A percentile compares a stretch with the other conserved stretches of the same genome.
Evolutionary conservation across 1,140 invertebrate genomes (phyloP).

Genomic region (Berghia stephanieae): DNA sequence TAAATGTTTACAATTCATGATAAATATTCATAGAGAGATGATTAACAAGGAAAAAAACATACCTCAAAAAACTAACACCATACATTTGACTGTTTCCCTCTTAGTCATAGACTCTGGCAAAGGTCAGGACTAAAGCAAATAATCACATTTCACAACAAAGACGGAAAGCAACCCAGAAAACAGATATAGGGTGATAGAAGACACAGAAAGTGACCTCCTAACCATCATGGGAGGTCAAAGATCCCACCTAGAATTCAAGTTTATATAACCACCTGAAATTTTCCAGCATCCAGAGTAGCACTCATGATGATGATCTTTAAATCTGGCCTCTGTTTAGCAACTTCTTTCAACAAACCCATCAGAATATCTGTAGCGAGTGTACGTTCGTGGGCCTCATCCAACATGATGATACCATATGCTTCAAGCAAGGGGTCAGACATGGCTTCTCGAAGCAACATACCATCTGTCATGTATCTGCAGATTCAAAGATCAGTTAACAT

Average conservation of each 20-base stretch:
- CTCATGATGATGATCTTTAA: conserved; percentile 99
- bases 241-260: neutral
- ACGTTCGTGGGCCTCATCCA: conserved; percentile 99
- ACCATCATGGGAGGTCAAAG: too few species aligned
- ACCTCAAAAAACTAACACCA: too few species aligned
- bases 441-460: conserved; percentile 98
- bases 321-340: conserved; percentile 91
- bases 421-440: conserved; percentile 99
- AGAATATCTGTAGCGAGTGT: conserved; percentile 98
- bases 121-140: too few species aligned
- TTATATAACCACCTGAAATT: conserved; percentile 93
- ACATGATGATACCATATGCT: conserved; percentile 90
- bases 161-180: too few species aligned
- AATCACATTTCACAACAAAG: too few species aligned
- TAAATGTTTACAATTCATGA: too few species aligned
- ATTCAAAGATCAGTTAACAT: neutral
- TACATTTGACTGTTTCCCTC: too few species aligned
- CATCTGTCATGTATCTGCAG: conserved; percentile 95
- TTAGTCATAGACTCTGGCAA: too few species aligned
- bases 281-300: conserved; percentile 99
- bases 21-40: too few species aligned
- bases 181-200: too few species aligned
- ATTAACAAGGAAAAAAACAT: too few species aligned
- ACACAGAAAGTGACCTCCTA: too few species aligned
- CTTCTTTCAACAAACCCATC: conserved; percentile 98